These are phyloP conservation scores for Ephestia elutella DNA, from an alignment of 1,140 invertebrate genomes.

Conservation along the genomic window DNA sequence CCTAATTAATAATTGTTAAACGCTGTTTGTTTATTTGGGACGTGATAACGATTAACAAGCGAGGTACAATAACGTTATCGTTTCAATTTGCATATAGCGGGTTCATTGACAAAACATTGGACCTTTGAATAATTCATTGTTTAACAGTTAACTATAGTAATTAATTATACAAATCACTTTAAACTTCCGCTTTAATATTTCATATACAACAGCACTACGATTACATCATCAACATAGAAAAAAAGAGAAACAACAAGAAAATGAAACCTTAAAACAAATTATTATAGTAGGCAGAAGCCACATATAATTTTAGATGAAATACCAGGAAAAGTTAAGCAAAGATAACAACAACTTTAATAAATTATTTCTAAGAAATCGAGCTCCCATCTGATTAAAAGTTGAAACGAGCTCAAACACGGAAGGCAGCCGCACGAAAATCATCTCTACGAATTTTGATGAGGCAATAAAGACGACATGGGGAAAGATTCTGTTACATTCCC, in stretches of 20 bases:
- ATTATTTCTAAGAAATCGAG: conserved; percentile 42
- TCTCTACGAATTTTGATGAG: conserved; percentile 40
- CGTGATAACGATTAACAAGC: conserved; percentile 56
- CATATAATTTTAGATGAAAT: neutral
- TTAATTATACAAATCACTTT: too few relatives aligned
- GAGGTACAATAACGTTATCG: conserved; percentile 28
- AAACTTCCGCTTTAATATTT: too few relatives aligned
- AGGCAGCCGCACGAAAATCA: conserved; percentile 20
- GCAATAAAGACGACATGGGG: conserved; percentile 40
- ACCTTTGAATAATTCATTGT: neutral
- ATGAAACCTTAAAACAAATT: too few relatives aligned
- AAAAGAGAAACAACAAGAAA: too few relatives aligned
- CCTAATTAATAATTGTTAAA: conserved; percentile 64
- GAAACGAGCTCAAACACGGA: conserved; percentile 28
- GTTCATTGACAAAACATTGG: conserved; percentile 17
- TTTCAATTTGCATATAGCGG: conserved; percentile 14
- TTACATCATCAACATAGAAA: too few relatives aligned
- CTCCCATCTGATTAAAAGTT: conserved; percentile 38
- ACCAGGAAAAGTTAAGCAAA: neutral
- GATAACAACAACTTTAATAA: conserved; percentile 28
- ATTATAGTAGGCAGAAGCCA: too few relatives aligned
- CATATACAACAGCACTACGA: too few relatives aligned
- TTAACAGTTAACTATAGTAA: neutral
- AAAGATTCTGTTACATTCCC: conserved; percentile 35
- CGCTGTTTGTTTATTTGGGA: conserved; percentile 61